phyloP scores from a whole-genome alignment of 1,140 invertebrate species.

The Artemia franciscana region DNA sequence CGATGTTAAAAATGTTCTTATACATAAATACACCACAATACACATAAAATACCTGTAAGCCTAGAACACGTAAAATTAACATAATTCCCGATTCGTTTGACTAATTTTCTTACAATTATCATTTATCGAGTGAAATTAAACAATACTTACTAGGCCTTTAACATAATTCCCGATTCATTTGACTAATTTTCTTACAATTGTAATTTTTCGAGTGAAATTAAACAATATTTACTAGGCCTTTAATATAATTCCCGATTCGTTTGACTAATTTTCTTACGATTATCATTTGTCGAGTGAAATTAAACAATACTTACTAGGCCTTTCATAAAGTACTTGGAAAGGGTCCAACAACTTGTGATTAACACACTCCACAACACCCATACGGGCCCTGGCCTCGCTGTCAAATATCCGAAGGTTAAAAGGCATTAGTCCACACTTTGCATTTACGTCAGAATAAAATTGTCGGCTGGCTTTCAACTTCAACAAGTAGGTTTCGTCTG shows the following conservation, averaged over 20 bases:
- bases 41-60: too few species aligned
- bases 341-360: constrained; percentile 93
- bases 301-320: constrained; percentile 21
- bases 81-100: neutral
- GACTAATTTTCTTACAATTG: neutral
- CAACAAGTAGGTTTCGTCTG: constrained; percentile 84
- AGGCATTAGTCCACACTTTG: constrained; percentile 84
- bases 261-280: neutral
- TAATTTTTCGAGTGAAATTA: neutral
- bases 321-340: constrained; percentile 62
- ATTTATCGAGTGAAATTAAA: neutral
- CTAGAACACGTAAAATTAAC: too few species aligned
- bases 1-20: neutral
- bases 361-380: constrained; percentile 94
- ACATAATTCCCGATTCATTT: neutral
- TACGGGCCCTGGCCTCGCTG: constrained; percentile 87
- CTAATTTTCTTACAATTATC: neutral
- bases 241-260: constrained; percentile 41
- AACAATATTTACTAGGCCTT: too few species aligned
- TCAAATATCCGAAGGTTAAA: constrained; percentile 74
- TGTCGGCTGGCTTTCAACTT: constrained; percentile 89
- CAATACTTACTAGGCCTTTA: too few species aligned
- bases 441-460: constrained; percentile 66
- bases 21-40: constrained; percentile 22
- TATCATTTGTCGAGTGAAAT: neutral